Percentiles rank a stretch among this genome's conserved stretches.
These are phyloP conservation scores for Ginglymostoma cirratum DNA, from an alignment of 2,113 vertebrate species.

Conservation along the genomic window DNA sequence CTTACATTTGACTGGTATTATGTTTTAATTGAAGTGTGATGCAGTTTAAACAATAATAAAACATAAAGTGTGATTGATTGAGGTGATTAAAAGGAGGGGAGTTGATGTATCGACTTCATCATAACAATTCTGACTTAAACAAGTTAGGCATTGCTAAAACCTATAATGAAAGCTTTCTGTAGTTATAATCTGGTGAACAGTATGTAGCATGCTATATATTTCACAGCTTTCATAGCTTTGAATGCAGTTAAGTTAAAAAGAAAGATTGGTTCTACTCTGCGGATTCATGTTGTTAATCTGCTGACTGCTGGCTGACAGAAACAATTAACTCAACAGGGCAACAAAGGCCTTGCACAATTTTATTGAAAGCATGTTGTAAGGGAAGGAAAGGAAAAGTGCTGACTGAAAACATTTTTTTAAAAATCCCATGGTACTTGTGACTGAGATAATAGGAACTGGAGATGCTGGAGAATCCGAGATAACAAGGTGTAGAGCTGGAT, in stretches of 20 bases:
- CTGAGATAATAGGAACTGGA: too few species aligned
- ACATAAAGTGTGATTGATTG: too few species aligned
- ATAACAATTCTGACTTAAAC: not conserved
- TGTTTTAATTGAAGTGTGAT: too few species aligned
- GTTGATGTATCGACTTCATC: too few species aligned
- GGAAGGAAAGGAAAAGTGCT: not conserved
- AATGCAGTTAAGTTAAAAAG: not conserved
- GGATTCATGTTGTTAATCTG: not conserved
- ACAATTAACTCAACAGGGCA: conserved; percentile 12
- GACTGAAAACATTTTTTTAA: not conserved
- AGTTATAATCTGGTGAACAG: not conserved
- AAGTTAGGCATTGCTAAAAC: not conserved
- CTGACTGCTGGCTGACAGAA: not conserved
- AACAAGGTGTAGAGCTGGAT: too few species aligned
- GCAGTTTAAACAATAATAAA: too few species aligned
- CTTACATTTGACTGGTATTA: too few species aligned
- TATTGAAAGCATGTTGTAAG: not conserved
- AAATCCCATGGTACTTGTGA: not conserved
- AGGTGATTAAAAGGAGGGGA: too few species aligned
- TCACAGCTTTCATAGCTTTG: not conserved
- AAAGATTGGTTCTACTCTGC: not conserved
- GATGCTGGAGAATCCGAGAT: too few species aligned
- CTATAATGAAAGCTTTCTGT: not conserved
- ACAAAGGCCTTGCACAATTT: not conserved
- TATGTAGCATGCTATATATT: not conserved